Percentiles rank a stretch among this genome's conserved stretches.
Conservation (phyloP, 2,797 vertebrate genomes). For the Caiman crocodilus region DNA sequence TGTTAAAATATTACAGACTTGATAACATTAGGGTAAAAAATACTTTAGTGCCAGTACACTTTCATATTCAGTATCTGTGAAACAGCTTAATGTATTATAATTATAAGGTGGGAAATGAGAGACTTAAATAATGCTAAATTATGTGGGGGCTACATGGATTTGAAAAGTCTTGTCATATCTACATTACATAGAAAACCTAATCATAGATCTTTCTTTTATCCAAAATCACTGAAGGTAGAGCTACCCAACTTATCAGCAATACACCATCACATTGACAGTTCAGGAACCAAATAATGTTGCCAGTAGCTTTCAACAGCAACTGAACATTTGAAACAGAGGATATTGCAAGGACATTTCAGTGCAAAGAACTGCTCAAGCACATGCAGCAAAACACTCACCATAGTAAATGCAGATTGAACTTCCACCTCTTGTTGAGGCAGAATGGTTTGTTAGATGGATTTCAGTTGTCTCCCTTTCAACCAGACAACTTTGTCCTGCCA, state of each 20-base stretch:
- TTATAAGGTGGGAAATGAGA: conserved; percentile 51
- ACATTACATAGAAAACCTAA: conserved; percentile 1
- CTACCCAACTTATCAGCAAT: neutral
- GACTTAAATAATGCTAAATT: conserved; percentile 48
- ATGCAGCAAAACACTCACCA: neutral
- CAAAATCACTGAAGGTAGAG: conserved; percentile 20
- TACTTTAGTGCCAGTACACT: conserved; percentile 24
- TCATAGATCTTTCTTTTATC: neutral
- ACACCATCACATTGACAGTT: neutral
- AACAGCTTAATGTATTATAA: conserved; percentile 61
- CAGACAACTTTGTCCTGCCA: conserved; percentile 9
- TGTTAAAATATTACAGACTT: conserved; percentile 71
- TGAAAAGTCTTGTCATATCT: conserved; percentile 47
- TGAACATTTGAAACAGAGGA: neutral
- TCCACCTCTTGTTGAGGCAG: neutral
- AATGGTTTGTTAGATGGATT: neutral
- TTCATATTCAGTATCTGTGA: conserved; percentile 60
- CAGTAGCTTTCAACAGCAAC: neutral
- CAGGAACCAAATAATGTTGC: neutral
- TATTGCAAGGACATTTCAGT: neutral
- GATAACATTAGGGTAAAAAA: conserved; percentile 64
- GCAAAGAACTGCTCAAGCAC: neutral
- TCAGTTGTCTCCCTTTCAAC: conserved; percentile 22
- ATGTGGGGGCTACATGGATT: neutral
- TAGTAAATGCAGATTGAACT: neutral